Evolutionary conservation across 2,888 invertebrate species (phyloP).

Genomic region (Antitype chi): DNA sequence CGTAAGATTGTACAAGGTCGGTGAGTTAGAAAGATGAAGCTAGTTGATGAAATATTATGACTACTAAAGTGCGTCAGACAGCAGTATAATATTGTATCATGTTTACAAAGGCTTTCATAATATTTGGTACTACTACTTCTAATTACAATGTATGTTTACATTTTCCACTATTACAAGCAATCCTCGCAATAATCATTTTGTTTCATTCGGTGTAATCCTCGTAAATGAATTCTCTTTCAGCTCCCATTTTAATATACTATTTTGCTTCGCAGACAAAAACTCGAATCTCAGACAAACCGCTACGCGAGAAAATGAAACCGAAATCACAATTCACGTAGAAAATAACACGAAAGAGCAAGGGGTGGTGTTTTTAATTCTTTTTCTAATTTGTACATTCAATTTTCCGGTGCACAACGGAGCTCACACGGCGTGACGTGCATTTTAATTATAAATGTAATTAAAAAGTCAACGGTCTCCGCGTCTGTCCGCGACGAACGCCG

Average conservation of each 20-base stretch:
- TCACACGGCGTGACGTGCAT: conserved; percentile 71
- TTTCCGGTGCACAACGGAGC: conserved; percentile 67
- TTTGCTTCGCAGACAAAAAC: conserved; percentile 49
- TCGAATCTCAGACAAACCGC: conserved; percentile 50
- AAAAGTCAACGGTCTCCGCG: conserved; percentile 70
- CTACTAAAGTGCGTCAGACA: background rate
- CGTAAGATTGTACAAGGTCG: too few species aligned
- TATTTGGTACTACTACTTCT: conserved; percentile 24
- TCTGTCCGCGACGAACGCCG: conserved; percentile 69
- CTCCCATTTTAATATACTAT: conserved; percentile 39
- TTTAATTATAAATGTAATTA: conserved; percentile 83
- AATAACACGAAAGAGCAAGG: conserved; percentile 60
- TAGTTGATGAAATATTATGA: too few species aligned
- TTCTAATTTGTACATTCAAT: conserved; percentile 70
- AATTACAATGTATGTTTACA: conserved; percentile 9
- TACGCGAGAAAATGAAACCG: conserved; percentile 62
- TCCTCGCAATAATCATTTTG: conserved; percentile 19
- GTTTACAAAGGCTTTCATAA: conserved; percentile 3
- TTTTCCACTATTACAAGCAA: conserved; percentile 25
- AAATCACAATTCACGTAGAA: conserved; percentile 58
- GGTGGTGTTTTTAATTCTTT: conserved; percentile 48
- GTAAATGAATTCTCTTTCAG: conserved; percentile 39
- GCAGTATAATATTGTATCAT: background rate
- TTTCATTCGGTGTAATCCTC: conserved; percentile 29
- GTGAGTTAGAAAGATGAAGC: too few species aligned